Evolutionary conservation across 2,888 invertebrate species (phyloP), one percentile per base, ranked within the genome.

Genomic region (Arctia plantaginis): DNA sequence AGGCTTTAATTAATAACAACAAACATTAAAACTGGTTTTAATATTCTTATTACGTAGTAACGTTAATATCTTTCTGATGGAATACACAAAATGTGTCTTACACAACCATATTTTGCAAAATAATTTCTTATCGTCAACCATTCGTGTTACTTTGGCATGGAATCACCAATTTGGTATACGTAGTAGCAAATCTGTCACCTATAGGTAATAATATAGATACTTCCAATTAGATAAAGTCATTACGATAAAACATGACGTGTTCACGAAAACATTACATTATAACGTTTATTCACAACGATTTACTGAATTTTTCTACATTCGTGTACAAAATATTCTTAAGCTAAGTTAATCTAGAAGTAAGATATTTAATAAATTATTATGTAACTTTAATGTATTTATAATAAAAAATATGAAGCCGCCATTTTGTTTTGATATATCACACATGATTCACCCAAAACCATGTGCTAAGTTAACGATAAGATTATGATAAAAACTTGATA

Each of bases 391-490:
- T 67, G 78, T 78, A 78, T 59, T n/a, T 62, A 62, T 70, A 69
- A 84, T 82, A 81, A 85, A 81, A 85, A 79, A 68, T 72, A 69
- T 76, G 75, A 77, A 73, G 75, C 15, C 59, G 69, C 51, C 47
- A 76, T 76, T 77, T 75, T 79, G 77, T 84, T 85, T 85, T 47
- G 15, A 39, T 71, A 18, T 65, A 71, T 62, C n/a, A 64, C 51
- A 59, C 27, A 47, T 83, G 85, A 84, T n/a, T 83, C 83, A 83
- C 62, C 20, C 20, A 23, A 13, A 68, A 13, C 66, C 15, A 47
- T 41, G 18, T 62, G 18, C 12, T 84, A 85, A 76, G 81, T 75
- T 66, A n/a, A 30, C 55, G 87, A 89, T 87, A 80, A 89, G 88
- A 88, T 88, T n/a, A 83, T 6, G 72, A n/a, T 79, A 74, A 33